Base-by-base conservation (phyloP, 2,888 invertebrate genomes). In the Acleris literana region DNA sequence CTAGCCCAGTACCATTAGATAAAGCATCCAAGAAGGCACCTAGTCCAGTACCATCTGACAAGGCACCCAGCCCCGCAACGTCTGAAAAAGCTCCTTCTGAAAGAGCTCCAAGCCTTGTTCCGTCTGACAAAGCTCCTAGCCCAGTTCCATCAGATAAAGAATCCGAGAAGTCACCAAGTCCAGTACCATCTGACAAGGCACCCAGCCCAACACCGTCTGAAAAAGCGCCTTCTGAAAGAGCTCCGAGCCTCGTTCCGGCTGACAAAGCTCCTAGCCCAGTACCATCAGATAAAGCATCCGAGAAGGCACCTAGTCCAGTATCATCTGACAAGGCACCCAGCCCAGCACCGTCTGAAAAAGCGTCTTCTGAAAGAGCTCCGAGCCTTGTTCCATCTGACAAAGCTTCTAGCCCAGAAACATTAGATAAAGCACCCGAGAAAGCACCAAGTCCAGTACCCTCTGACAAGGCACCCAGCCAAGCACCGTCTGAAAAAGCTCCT, bases 71-170 rank as follows among this genome's bases (percentile, higher is more conserved):
- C n/a, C n/a, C n/a, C n/a, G n/a, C n/a, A n/a, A n/a, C 7, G 5
- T 69, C 67, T 1, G 70, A 68, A 2, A 60, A 55, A 17, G 18
- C 57, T 6, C 20, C 20, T 6, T 55, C 39, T 56, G 51, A 55
- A 1, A 49, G 20, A 11, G 43, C 9, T 2, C 25, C 52, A 2
- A 72, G 67, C 33, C 61, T 65, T 22, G 63, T 52, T n/a, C 49
- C 56, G 4, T 25, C 22, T 1, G 44, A 60, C 6, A 52, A 48
- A 16, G n/a, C 13, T 18, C n/a, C 33, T 11, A 64, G 51, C 33
- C 52, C 46, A 60, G 68, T 54, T n/a, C 62, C 39, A 9, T 68
- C 62, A n/a, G 57, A 69, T 0, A 71, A 70, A n/a, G 22, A 70
- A 46, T 48, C 22, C 17, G 2, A 69, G 2, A 61, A 58, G 29